Evolutionary conservation across 2,797 vertebrate species (phyloP).

Genomic region (Carapus acus): DNA sequence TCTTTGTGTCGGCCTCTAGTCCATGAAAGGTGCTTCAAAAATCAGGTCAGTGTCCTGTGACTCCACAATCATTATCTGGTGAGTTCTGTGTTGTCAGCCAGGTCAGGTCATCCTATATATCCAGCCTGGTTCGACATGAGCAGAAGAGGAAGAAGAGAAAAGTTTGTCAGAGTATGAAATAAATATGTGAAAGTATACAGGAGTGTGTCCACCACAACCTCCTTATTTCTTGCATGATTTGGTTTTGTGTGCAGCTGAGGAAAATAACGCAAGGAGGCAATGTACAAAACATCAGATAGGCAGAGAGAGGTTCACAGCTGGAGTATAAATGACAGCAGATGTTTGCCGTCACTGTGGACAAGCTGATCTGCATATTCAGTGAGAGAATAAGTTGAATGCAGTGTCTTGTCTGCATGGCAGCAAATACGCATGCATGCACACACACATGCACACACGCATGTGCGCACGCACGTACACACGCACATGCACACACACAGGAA

Average conservation of each 20-base stretch:
- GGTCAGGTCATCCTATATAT: slow-evolving; percentile 27
- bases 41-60: slow-evolving; percentile 7
- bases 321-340: slow-evolving; percentile 41
- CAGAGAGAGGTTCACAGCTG: slow-evolving; percentile 36
- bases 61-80: slow-evolving; percentile 35
- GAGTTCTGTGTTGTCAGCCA: slow-evolving; percentile 10
- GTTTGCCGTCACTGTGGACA: slow-evolving; percentile 23
- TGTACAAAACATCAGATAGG: slow-evolving; percentile 2
- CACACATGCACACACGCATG: no score
- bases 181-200: no score
- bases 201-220: no score
- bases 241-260: no score
- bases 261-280: slow-evolving; percentile 8
- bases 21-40: slow-evolving; percentile 1
- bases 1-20: slow-evolving; percentile 12
- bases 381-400: background rate
- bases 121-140: slow-evolving; percentile 7
- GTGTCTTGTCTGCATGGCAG: no score
- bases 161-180: no score
- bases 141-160: background rate
- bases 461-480: no score
- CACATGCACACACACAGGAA: no score
- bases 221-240: no score
- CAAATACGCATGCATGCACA: no score
- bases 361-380: slow-evolving; percentile 13